These are phyloP conservation scores for Lycocerus yunnanus DNA, from an alignment of 2,888 invertebrate genomes.

Conservation along the genomic window DNA sequence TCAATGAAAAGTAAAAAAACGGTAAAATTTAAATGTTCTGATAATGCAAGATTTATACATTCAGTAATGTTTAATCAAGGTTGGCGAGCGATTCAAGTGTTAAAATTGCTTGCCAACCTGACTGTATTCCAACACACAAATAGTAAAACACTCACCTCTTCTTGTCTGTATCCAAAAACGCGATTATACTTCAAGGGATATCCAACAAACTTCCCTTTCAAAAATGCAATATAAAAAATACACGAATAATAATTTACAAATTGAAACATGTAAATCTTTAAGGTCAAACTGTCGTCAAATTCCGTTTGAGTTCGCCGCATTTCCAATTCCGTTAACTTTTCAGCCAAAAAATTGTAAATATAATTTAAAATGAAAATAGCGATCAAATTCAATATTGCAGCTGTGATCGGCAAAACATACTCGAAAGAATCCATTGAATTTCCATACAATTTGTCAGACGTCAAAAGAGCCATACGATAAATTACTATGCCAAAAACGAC, in stretches of 20 bases:
- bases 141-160: conserved; percentile 63
- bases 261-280: conserved; percentile 86
- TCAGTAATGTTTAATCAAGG: too few species aligned
- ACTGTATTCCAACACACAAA: too few species aligned
- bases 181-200: conserved; percentile 78
- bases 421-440: conserved; percentile 61
- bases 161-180: conserved; percentile 71
- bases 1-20: conserved; percentile 29
- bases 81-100: too few species aligned
- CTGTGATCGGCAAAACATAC: conserved; percentile 74
- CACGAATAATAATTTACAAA: conserved; percentile 90
- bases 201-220: conserved; percentile 79
- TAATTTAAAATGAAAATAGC: conserved; percentile 78
- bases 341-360: conserved; percentile 68
- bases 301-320: conserved; percentile 80
- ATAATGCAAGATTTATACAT: not conserved
- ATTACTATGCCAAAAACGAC: conserved; percentile 78
- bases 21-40: not conserved
- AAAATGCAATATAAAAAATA: conserved; percentile 82
- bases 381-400: conserved; percentile 76
- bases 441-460: conserved; percentile 62
- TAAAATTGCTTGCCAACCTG: too few species aligned
- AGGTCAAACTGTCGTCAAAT: conserved; percentile 82
- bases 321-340: conserved; percentile 74
- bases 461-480: conserved; percentile 72